Conservation (phyloP, 2,113 vertebrate species). For the Microtus pennsylvanicus region DNA sequence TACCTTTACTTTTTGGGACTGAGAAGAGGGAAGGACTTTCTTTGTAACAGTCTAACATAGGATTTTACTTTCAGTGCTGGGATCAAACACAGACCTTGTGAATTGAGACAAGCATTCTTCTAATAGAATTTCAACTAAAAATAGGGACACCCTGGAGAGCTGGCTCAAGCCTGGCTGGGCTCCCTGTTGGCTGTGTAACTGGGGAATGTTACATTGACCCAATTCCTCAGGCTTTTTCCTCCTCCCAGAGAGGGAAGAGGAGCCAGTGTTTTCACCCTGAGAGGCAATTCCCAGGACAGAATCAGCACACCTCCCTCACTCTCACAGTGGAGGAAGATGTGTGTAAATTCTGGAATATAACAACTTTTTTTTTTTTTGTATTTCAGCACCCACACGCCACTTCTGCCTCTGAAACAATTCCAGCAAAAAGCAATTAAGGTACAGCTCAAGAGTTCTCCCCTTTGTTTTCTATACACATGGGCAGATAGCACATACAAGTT, state of each 20-base stretch:
- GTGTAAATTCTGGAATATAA: background rate
- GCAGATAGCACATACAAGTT: background rate
- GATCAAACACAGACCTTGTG: background rate
- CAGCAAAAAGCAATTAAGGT: background rate
- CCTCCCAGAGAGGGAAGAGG: slow-evolving; percentile 18
- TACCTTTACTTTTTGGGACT: background rate
- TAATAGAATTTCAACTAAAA: slow-evolving; percentile 36
- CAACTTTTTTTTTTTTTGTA: background rate
- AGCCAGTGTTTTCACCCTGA: background rate
- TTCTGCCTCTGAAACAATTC: background rate
- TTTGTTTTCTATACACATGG: background rate
- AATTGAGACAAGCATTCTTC: background rate
- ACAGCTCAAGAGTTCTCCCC: background rate
- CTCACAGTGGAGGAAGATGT: background rate
- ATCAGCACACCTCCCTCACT: background rate
- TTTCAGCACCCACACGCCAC: background rate
- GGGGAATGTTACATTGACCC: background rate
- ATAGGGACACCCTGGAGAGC: background rate
- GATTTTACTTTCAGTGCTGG: background rate
- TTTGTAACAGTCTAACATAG: background rate
- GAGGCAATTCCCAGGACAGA: background rate
- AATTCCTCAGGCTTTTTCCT: background rate
- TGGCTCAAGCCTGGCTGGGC: background rate
- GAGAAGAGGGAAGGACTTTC: background rate
- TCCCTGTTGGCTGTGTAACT: background rate